A percentile compares a stretch with the other conserved stretches of the same genome.
These are phyloP conservation scores for Leptocoma aspasia DNA, from an alignment of 2,113 vertebrate species.

Conservation along the genomic window DNA sequence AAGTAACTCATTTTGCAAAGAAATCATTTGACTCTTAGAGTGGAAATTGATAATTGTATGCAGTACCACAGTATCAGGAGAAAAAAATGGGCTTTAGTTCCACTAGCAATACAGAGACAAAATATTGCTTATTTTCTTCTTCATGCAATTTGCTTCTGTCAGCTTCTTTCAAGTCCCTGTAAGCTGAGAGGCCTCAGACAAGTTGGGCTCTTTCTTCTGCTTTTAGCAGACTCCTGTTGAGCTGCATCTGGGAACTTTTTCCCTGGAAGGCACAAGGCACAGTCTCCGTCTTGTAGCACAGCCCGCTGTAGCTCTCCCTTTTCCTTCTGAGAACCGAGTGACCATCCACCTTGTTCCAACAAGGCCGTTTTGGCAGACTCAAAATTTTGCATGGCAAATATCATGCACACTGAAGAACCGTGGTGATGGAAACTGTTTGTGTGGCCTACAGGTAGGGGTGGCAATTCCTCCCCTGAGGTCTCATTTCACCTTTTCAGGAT, in stretches of 20 bases:
- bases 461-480: background rate
- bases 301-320: fast-evolving
- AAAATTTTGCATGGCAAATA: background rate
- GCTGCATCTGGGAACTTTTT: background rate
- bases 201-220: background rate
- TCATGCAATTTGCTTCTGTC: background rate
- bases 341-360: background rate
- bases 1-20: background rate
- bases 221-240: background rate
- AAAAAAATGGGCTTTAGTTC: background rate
- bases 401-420: background rate
- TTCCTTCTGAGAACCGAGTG: background rate
- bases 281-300: background rate
- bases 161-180: background rate
- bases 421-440: background rate
- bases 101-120: background rate
- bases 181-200: background rate
- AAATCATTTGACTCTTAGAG: background rate
- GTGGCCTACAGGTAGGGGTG: background rate
- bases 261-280: background rate
- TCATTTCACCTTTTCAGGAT: background rate
- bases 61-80: background rate
- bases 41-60: background rate
- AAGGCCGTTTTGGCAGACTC: background rate
- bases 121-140: background rate